Conservation (phyloP, 2,888 invertebrate genomes). For the Leucozona laternaria region DNA sequence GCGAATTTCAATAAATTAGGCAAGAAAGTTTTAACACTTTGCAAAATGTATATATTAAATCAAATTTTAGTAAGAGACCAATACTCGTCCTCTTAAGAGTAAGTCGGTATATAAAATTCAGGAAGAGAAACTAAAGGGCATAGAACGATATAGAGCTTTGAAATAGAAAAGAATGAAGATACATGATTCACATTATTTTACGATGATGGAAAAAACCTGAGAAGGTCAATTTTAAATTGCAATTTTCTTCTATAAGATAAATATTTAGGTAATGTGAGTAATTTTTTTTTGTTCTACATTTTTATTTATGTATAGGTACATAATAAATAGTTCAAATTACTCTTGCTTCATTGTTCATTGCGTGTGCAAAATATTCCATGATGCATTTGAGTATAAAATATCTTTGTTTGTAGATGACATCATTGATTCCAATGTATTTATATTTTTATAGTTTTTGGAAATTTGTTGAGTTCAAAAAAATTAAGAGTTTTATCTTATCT, state of each 20-base stretch:
- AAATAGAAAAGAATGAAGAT: background rate
- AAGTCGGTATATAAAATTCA: background rate
- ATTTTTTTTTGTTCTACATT: background rate
- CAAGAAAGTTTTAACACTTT: too few relatives aligned
- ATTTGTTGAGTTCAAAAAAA: too few relatives aligned
- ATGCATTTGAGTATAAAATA: background rate
- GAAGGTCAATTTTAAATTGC: background rate
- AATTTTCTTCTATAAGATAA: background rate
- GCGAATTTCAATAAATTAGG: too few relatives aligned
- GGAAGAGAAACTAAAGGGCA: background rate
- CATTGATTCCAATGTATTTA: background rate
- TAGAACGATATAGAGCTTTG: background rate
- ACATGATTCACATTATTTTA: conserved; percentile 8
- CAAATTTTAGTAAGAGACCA: background rate
- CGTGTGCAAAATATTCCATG: background rate
- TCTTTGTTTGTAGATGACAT: background rate
- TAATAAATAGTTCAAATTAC: background rate
- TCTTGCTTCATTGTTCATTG: background rate
- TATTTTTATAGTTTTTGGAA: background rate
- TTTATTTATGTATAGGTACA: background rate
- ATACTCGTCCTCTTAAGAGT: background rate
- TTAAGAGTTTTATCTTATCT: too few relatives aligned
- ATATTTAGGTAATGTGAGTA: background rate
- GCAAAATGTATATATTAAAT: background rate
- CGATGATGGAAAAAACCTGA: background rate